phyloP scores from a whole-genome alignment of 92 coral and sea anemone genomes.

The Ricordea florida region DNA sequence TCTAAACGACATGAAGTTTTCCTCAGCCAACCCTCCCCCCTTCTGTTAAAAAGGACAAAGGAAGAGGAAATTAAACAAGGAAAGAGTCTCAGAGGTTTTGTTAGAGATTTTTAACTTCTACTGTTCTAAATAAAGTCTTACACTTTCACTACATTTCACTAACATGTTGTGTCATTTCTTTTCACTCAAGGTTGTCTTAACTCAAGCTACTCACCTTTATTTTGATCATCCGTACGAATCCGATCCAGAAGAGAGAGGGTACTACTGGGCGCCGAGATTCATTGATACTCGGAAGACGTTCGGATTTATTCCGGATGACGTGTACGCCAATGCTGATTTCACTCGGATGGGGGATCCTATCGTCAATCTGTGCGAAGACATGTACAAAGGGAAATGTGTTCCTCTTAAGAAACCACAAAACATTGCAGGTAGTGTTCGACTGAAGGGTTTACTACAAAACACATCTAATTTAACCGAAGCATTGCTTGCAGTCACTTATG shows the following conservation, averaged over 20 bases:
- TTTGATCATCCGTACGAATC: slow-evolving; percentile 99
- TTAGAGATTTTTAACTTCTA: too few relatives aligned
- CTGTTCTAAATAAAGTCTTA: too few relatives aligned
- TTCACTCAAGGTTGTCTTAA: slow-evolving; percentile 74
- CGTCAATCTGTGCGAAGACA: slow-evolving; percentile 73
- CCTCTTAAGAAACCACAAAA: slow-evolving; percentile 77
- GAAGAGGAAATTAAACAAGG: too few relatives aligned
- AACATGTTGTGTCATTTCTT: background rate
- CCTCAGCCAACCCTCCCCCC: too few relatives aligned
- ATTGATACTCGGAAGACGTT: slow-evolving; percentile 95
- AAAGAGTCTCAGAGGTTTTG: too few relatives aligned
- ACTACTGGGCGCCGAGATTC: slow-evolving; percentile 98
- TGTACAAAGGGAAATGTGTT: slow-evolving; percentile 87
- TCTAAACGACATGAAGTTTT: too few relatives aligned
- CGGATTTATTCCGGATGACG: slow-evolving; percentile 92
- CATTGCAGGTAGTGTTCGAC: slow-evolving; percentile 65
- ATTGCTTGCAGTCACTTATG: background rate
- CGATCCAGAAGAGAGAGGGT: slow-evolving; percentile 99
- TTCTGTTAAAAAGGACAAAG: too few relatives aligned
- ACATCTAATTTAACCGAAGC: background rate
- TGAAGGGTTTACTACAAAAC: background rate
- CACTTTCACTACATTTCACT: too few relatives aligned
- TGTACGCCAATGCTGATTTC: slow-evolving; percentile 89
- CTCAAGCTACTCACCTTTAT: slow-evolving; percentile 96
- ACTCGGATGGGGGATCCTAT: slow-evolving; percentile 86